Base-by-base conservation (phyloP, 1,140 invertebrate species). In the Tachypleus tridentatus region DNA sequence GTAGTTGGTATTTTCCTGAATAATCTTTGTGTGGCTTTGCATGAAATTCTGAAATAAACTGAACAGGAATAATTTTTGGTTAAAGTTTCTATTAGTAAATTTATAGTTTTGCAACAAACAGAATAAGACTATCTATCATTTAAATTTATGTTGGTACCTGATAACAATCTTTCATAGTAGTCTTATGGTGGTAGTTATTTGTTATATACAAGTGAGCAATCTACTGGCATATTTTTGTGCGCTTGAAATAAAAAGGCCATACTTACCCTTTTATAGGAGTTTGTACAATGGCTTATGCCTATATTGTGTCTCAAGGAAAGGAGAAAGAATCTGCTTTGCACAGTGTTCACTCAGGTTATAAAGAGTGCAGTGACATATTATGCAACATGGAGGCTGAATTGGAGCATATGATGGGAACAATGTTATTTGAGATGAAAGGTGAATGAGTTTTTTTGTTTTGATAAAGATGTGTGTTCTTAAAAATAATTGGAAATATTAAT, bases 401-500 rank as follows among this genome's bases (percentile, higher is more conserved):
- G 54, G 80, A 83, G 70, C 74, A 75, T 49, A 77, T 81, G 73
- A 74, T 83, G 70, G 82, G 82, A 58, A 78, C 80, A 50, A 78
- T 83, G 60, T 75, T 78, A 51, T 78, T 82, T 72, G 76, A 78
- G 73, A 78, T 82, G 72, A 82, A 82, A 78, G 81, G 81, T 80
- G 72, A 68, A 63, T 51, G 51, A 51, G 56, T 29, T 29, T 29
- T n/a, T 29, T 29, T 29, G 29, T 29, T 29, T 29, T 29, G 29
- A 29, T 29, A 29, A 29, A 29, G 29, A 29, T 29, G 29, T 29
- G 29, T 29, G 29, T 29, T 29, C 29, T 29, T 29, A 29, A 29
- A 29, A 29, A 29, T 29, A 29, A 29, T 29, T 29, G 29, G 29
- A 29, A 29, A 29, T 29, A 29, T 29, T 29, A 29, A 29, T 29